phyloP scores from a whole-genome alignment of 1,140 invertebrate genomes.

The Leptoteleia sp. region DNA sequence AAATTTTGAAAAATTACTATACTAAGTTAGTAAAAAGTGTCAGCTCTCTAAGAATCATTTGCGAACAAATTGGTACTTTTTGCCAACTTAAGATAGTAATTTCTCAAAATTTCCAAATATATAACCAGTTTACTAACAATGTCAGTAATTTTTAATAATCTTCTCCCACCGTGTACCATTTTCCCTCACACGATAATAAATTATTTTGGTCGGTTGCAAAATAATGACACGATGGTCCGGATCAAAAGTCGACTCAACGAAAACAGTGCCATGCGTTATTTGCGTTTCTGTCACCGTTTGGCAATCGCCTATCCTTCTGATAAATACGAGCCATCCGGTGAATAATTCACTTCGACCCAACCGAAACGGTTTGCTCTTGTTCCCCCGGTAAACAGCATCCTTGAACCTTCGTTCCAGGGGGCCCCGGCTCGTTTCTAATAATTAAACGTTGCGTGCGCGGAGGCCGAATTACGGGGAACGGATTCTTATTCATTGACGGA shows the following conservation, averaged over 20 bases:
- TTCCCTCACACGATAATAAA: too few species aligned
- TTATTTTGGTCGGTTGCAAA: too few species aligned
- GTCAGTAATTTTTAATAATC: too few species aligned
- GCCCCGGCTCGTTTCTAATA: conserved; percentile 10
- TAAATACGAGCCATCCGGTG: conserved; percentile 77
- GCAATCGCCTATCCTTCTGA: conserved; percentile 74
- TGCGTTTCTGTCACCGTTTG: conserved; percentile 34
- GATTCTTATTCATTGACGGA: conserved; percentile 19
- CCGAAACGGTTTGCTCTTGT: conserved; percentile 42
- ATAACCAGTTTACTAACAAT: too few species aligned
- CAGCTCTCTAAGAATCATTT: too few species aligned
- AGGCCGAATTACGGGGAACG: not conserved
- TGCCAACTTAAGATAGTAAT: too few species aligned
- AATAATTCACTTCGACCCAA: conserved; percentile 76
- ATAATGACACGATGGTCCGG: too few species aligned
- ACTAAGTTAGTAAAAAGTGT: too few species aligned
- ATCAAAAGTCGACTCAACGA: conserved; percentile 20
- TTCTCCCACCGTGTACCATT: too few species aligned
- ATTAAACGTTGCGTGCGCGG: conserved; percentile 21
- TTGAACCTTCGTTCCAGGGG: conserved; percentile 44
- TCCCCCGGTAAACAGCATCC: conserved; percentile 23
- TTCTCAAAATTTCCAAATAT: too few species aligned
- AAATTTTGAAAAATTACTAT: too few species aligned
- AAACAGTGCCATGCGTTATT: conserved; percentile 7
- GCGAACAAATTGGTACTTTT: too few species aligned